Percentiles rank a stretch among this genome's conserved stretches.
These are phyloP conservation scores for Struthidea cinerea DNA, from an alignment of 2,113 vertebrate genomes.

Conservation along the genomic window DNA sequence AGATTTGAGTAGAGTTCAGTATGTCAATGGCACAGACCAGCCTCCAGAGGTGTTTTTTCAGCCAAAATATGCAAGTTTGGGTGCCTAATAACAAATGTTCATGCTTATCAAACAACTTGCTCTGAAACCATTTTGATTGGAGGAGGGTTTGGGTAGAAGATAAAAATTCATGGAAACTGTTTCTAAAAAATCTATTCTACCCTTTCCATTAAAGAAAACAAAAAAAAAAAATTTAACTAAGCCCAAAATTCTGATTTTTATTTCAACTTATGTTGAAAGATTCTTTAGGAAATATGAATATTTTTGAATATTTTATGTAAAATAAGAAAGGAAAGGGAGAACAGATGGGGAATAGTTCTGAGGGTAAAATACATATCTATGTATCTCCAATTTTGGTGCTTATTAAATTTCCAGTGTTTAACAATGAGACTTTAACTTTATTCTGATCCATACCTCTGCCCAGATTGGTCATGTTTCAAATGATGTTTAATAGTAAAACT, in stretches of 20 bases:
- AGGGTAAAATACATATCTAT: not conserved
- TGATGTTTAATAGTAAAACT: not conserved
- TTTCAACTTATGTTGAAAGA: not conserved
- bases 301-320: constrained; percentile 58
- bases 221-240: not conserved
- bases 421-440: not conserved
- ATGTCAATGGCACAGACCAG: not conserved
- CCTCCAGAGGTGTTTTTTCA: not conserved
- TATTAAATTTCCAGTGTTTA: not conserved
- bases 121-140: not conserved
- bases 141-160: not conserved
- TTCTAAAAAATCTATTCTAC: not conserved
- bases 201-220: not conserved
- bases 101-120: not conserved
- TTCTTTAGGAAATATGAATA: constrained; percentile 25
- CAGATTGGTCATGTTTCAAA: not conserved
- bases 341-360: constrained; percentile 35
- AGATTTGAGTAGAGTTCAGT: not conserved
- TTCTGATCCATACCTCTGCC: not conserved
- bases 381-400: not conserved
- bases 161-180: not conserved
- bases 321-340: constrained; percentile 7
- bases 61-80: not conserved
- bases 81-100: not conserved
- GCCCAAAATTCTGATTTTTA: not conserved